Conservation (phyloP, 2,113 vertebrate species). For the Procavia capensis region DNA sequence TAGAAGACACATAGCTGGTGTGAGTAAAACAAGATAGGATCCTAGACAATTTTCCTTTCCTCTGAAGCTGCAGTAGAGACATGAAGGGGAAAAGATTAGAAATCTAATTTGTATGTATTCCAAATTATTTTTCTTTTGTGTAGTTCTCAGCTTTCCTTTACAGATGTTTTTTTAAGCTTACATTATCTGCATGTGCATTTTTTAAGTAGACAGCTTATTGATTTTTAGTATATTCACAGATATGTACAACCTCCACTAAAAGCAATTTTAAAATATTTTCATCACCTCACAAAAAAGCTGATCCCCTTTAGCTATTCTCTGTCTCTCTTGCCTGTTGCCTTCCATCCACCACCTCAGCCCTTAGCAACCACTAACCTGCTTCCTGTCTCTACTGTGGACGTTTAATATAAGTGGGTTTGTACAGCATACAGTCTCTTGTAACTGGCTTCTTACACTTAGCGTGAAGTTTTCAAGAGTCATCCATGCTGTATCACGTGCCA, state of each 20-base stretch:
- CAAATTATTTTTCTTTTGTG: slow-evolving; percentile 25
- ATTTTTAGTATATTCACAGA: slow-evolving; percentile 19
- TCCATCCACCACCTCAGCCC: background rate
- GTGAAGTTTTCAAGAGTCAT: background rate
- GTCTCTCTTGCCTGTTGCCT: background rate
- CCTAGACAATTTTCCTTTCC: background rate
- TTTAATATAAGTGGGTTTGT: slow-evolving; percentile 35
- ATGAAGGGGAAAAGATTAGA: background rate
- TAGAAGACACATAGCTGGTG: background rate
- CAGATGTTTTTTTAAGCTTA: too few species aligned
- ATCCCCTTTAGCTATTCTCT: background rate
- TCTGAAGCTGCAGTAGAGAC: background rate
- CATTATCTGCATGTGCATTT: background rate
- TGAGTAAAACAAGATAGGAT: background rate
- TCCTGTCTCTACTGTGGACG: slow-evolving; percentile 29
- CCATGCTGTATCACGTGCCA: background rate
- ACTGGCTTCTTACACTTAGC: background rate
- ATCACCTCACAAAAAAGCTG: background rate
- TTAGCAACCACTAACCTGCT: background rate
- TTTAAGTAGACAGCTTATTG: slow-evolving; percentile 21
- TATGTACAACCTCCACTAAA: background rate
- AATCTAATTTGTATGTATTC: background rate
- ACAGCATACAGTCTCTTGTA: background rate
- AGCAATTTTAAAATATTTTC: slow-evolving; percentile 32
- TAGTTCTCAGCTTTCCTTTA: slow-evolving; percentile 37